Conservation (phyloP, 2,888 invertebrate species). For the Tetrapedia diversipes region DNA sequence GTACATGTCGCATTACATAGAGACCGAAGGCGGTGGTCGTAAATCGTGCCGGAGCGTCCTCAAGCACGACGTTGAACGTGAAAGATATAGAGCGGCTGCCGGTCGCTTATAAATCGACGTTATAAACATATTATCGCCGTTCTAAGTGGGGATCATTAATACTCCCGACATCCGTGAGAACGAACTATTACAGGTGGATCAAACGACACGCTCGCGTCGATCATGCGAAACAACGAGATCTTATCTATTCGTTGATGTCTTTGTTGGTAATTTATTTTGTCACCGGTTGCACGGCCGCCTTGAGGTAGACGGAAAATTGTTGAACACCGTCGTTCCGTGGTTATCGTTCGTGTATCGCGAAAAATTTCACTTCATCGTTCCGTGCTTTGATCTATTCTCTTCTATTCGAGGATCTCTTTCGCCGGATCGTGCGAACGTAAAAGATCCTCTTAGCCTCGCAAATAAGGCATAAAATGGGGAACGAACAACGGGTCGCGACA, state of each 20-base stretch:
- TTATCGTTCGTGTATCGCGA: slow-evolving; percentile 8
- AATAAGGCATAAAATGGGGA: slow-evolving; percentile 5
- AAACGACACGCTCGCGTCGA: slow-evolving; percentile 31
- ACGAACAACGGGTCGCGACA: slow-evolving; percentile 1
- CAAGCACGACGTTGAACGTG: slow-evolving; percentile 54
- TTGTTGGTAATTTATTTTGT: slow-evolving; percentile 32
- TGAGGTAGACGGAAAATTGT: too few species aligned
- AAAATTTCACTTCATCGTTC: slow-evolving; percentile 1
- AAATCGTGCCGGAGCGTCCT: slow-evolving; percentile 49
- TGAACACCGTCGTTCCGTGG: not conserved
- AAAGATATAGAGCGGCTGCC: slow-evolving; percentile 36
- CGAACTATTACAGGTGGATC: slow-evolving; percentile 50
- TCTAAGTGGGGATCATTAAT: slow-evolving; percentile 64
- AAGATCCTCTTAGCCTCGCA: not conserved
- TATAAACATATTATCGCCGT: slow-evolving; percentile 66
- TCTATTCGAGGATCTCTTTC: slow-evolving; percentile 1
- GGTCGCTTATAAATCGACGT: slow-evolving; percentile 55
- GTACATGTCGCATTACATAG: slow-evolving; percentile 2
- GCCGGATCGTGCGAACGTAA: slow-evolving; percentile 10
- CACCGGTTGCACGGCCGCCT: too few species aligned
- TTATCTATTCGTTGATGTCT: slow-evolving; percentile 21
- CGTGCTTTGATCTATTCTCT: slow-evolving; percentile 17
- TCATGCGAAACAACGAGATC: slow-evolving; percentile 29
- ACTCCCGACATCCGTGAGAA: slow-evolving; percentile 65
- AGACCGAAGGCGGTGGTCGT: slow-evolving; percentile 37